Percentiles rank a stretch among this genome's conserved stretches.
phyloP scores from a whole-genome alignment of 2,888 invertebrate genomes.

The Bugula neritina region DNA sequence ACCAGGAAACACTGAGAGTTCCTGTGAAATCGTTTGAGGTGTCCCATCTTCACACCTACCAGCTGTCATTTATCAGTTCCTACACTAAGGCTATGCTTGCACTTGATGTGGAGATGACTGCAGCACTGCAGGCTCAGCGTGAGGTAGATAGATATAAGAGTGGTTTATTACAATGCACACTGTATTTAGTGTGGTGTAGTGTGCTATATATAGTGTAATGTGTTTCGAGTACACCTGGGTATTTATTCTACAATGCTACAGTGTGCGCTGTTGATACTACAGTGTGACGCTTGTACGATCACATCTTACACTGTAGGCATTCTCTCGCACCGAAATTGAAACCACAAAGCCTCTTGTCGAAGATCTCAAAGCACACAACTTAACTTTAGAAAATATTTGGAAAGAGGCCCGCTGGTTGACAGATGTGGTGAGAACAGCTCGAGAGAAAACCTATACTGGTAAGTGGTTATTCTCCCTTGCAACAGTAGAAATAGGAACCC shows the following conservation, averaged over 20 bases:
- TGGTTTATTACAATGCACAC: no score
- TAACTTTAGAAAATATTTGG: neutral
- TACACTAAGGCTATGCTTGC: slow-evolving; percentile 11
- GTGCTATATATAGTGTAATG: no score
- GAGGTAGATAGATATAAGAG: slow-evolving; percentile 8
- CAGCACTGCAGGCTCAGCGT: slow-evolving; percentile 8
- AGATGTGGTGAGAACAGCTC: neutral
- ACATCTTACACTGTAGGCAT: no score
- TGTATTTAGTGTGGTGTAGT: no score
- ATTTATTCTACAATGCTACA: no score
- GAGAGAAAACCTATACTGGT: slow-evolving; percentile 1
- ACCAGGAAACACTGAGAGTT: neutral
- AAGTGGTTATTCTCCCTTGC: neutral
- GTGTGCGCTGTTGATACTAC: no score
- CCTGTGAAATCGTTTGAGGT: slow-evolving; percentile 15
- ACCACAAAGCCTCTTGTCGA: neutral
- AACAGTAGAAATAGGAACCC: no score
- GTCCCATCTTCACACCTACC: slow-evolving; percentile 17
- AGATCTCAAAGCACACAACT: neutral
- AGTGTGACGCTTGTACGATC: no score
- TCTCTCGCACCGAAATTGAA: neutral
- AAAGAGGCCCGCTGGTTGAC: neutral
- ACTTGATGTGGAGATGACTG: slow-evolving; percentile 1
- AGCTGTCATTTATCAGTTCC: neutral
- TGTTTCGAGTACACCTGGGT: no score